Conservation (phyloP, 2,888 invertebrate species). For the Microplitis manilae region DNA sequence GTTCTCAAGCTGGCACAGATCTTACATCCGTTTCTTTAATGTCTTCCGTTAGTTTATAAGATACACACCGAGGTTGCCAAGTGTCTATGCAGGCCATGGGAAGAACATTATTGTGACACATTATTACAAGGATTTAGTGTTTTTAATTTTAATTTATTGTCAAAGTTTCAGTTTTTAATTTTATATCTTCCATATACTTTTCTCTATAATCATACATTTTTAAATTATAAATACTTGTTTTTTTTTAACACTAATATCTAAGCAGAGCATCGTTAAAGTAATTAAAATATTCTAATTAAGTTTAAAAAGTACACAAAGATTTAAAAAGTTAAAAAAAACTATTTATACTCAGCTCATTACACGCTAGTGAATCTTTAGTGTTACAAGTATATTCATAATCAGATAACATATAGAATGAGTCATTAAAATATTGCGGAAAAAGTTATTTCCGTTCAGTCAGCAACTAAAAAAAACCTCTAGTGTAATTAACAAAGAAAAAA, state of each 20-base stretch:
- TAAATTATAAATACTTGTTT: background rate
- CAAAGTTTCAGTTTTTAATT: too few species aligned
- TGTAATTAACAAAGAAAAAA: background rate
- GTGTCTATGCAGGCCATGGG: conserved; percentile 36
- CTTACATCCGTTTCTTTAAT: conserved; percentile 37
- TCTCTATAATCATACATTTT: too few species aligned
- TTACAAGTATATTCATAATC: conserved; percentile 7
- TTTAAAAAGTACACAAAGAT: background rate
- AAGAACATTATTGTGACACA: conserved; percentile 31
- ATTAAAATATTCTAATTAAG: background rate
- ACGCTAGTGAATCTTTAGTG: conserved; percentile 16
- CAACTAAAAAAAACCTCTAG: background rate
- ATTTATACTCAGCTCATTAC: conserved; percentile 2
- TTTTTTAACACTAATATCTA: conserved; percentile 5
- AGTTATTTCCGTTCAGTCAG: conserved; percentile 7
- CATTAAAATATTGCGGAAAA: conserved; percentile 23
- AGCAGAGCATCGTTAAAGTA: background rate
- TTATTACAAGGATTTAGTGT: conserved; percentile 22
- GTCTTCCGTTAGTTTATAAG: conserved; percentile 30
- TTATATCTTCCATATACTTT: too few species aligned
- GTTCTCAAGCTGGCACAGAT: conserved; percentile 24
- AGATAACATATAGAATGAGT: conserved; percentile 11
- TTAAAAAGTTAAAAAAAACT: background rate
- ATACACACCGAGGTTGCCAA: conserved; percentile 28
- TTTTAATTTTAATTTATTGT: conserved; percentile 29